These are phyloP conservation scores for Caenorhabditis sp. DNA, from an alignment of 2,888 invertebrate genomes.

Conservation along the genomic window DNA sequence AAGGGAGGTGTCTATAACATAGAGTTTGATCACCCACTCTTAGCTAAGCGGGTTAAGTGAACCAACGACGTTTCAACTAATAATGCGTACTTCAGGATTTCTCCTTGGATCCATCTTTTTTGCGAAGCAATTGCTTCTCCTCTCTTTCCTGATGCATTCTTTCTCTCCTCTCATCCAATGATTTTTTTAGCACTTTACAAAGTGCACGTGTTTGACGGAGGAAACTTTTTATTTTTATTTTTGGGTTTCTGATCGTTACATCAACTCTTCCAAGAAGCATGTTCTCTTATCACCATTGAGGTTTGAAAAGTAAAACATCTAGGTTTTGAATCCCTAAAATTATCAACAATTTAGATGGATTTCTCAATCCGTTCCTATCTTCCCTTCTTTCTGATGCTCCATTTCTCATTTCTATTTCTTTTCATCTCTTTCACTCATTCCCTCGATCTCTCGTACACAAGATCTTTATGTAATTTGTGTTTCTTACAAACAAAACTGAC, in stretches of 20 bases:
- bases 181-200: conserved; percentile 61
- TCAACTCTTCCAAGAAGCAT: background rate
- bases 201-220: conserved; percentile 46
- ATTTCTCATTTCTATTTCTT: conserved; percentile 8
- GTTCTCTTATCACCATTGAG: background rate
- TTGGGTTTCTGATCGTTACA: background rate
- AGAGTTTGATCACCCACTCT: background rate
- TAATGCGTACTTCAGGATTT: conserved; percentile 46
- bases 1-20: background rate
- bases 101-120: conserved; percentile 24
- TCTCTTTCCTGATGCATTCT: conserved; percentile 8
- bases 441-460: background rate
- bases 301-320: background rate
- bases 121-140: conserved; percentile 27
- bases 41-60: too few relatives aligned
- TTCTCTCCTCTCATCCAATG: conserved; percentile 25
- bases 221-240: conserved; percentile 14
- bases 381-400: conserved; percentile 7
- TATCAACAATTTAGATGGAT: conserved; percentile 5
- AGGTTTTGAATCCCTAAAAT: background rate
- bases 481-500: conserved; percentile 12
- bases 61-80: background rate
- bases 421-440: background rate
- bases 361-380: conserved; percentile 16
- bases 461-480: conserved; percentile 7